Evolutionary conservation across 2,113 vertebrate species (phyloP), one percentile per base, ranked within the genome.

Genomic region (Condylura cristata): DNA sequence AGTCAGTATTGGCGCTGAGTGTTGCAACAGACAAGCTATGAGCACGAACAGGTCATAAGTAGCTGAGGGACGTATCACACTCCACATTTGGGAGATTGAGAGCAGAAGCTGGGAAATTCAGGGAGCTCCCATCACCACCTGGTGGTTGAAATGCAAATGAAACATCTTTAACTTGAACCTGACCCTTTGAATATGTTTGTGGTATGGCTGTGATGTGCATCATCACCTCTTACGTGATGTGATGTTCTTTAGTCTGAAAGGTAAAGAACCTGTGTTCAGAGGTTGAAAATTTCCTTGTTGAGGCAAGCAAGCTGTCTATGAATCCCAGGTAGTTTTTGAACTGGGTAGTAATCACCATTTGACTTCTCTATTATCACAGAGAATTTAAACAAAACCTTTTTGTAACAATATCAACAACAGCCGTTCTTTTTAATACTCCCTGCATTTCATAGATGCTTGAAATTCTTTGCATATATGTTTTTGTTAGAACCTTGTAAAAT

Each of bases 351-450:
- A 68, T 72, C 61, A 32, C 8, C 76, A 8, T 30, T 44, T 93
- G 39, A 32, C 82, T 72, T 60, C 37, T 74, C 26, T 86, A 10
- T 65, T 41, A 66, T 65, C 11, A 61, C 30, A 91, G 63, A 95
- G 86, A 83, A 89, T 61, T n/a, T 26, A 78, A 85, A 66, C 39
- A 75, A 91, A 90, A 14, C 14, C 53, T 66, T 89, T 56, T 51
- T 7, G 11, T 44, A 89, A 61, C 53, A 70, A 51, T 8, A 46
- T 20, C 5, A 48, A 30, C 8, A 76, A 20, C 7, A 53, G 37
- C 4, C 61, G 4, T 74, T 86, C 28, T 66, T 61, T 89, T 41
- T 82, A 75, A 94, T 78, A 44, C 8, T 34, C 26, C 60, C 16
- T 86, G 30, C 0, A 39, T 89, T 95, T 65, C 11, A 65, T 53